phyloP scores from a whole-genome alignment of 1,140 invertebrate species.

The Drosophila pseudoananassae region DNA sequence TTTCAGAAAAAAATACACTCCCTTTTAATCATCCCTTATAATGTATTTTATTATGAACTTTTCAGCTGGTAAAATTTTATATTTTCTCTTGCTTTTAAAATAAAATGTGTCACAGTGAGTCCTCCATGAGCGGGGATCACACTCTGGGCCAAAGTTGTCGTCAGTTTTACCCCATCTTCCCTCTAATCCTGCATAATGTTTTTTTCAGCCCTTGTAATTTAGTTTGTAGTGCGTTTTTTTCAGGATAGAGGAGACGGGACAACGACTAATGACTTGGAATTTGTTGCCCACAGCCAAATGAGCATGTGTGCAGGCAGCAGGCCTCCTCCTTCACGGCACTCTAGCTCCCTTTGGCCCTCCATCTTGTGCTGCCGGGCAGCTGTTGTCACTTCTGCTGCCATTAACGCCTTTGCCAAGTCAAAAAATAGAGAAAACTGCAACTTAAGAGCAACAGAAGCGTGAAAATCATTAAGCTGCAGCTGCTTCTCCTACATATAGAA shows the following conservation, averaged over 20 bases:
- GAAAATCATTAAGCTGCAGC: slow-evolving; percentile 77
- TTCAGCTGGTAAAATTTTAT: neutral
- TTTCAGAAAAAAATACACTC: too few relatives aligned
- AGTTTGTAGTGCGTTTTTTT: slow-evolving; percentile 53
- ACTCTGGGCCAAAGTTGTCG: slow-evolving; percentile 31
- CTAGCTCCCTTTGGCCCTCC: slow-evolving; percentile 3
- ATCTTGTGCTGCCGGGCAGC: slow-evolving; percentile 11
- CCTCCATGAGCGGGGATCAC: neutral
- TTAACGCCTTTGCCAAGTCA: slow-evolving; percentile 53
- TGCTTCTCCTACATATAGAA: slow-evolving; percentile 28
- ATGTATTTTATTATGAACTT: too few relatives aligned
- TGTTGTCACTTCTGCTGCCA: slow-evolving; percentile 73
- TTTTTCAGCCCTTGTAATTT: slow-evolving; percentile 53
- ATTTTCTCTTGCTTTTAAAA: neutral
- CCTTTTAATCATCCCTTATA: too few relatives aligned
- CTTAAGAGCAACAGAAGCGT: slow-evolving; percentile 70
- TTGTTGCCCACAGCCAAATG: slow-evolving; percentile 76
- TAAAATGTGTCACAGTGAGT: neutral
- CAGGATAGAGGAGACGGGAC: slow-evolving; percentile 41
- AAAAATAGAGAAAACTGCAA: slow-evolving; percentile 52
- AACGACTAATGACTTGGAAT: slow-evolving; percentile 77
- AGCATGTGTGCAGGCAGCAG: slow-evolving; percentile 40
- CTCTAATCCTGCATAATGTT: slow-evolving; percentile 39
- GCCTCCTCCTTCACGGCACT: neutral
- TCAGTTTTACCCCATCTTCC: slow-evolving; percentile 6